These are phyloP conservation scores for Brachypteracias leptosomus DNA, from an alignment of 2,113 vertebrate species.

Conservation along the genomic window DNA sequence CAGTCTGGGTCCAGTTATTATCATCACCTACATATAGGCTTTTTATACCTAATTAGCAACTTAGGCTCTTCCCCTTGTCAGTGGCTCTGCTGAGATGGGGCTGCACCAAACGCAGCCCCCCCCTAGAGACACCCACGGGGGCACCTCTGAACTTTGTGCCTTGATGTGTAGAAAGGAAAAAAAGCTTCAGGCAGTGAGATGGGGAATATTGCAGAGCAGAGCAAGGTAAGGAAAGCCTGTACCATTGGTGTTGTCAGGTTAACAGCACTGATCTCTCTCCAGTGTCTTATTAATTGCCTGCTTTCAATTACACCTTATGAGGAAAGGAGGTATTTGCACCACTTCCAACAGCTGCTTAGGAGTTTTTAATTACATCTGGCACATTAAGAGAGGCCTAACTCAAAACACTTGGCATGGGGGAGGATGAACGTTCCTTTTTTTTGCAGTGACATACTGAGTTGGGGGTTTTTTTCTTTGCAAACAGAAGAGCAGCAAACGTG, in stretches of 20 bases:
- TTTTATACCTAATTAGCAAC: not conserved
- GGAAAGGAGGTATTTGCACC: not conserved
- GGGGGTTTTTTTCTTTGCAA: not conserved
- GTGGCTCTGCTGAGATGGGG: not conserved
- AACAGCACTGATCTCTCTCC: not conserved
- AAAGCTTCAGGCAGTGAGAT: not conserved
- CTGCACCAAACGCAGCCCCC: not conserved
- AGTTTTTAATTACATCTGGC: constrained; percentile 6
- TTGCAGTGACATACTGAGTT: not conserved
- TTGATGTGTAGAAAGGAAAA: not conserved
- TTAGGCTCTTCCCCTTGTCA: not conserved
- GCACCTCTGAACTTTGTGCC: not conserved
- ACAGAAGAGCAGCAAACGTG: not conserved
- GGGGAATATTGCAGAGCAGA: not conserved
- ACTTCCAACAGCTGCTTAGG: not conserved
- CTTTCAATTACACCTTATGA: not conserved
- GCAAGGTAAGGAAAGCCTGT: not conserved
- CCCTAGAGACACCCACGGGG: fast-evolving
- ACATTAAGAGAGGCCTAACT: not conserved
- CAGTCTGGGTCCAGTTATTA: not conserved
- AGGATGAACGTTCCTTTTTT: not conserved
- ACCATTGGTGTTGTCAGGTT: not conserved
- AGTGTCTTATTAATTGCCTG: not conserved
- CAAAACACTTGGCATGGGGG: not conserved
- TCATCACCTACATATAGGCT: not conserved